Percentiles rank a stretch among this genome's conserved stretches.
Evolutionary conservation across 2,888 invertebrate genomes (phyloP).

Genomic region (Dermolepida albohirtum): DNA sequence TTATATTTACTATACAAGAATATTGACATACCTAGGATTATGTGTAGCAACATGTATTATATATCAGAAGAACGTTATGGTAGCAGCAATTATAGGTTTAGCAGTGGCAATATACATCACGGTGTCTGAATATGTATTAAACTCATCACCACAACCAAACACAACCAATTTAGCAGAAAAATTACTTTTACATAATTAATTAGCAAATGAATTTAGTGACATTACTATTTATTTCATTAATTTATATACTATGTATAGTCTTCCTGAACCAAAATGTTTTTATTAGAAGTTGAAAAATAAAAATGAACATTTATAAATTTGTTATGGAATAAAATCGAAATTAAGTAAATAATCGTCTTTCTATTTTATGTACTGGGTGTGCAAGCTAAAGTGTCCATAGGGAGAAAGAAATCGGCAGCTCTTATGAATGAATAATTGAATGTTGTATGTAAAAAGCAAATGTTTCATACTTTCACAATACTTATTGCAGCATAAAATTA

Average conservation of each 20-base stretch:
- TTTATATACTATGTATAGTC: constrained; percentile 17
- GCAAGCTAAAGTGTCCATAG: too few relatives aligned
- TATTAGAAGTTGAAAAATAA: not conserved
- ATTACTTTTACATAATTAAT: constrained; percentile 42
- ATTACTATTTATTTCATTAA: constrained; percentile 14
- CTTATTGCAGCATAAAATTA: too few relatives aligned
- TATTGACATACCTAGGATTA: constrained; percentile 86
- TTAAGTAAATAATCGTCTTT: too few relatives aligned
- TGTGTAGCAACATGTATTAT: constrained; percentile 88
- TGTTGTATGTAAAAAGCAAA: too few relatives aligned
- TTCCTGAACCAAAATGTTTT: constrained; percentile 12
- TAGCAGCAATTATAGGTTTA: constrained; percentile 83
- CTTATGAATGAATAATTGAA: too few relatives aligned
- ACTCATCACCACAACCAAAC: constrained; percentile 56
- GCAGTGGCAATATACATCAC: constrained; percentile 86
- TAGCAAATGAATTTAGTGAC: constrained; percentile 4
- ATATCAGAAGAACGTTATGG: constrained; percentile 80
- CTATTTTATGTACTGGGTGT: too few relatives aligned
- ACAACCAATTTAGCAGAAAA: constrained; percentile 56
- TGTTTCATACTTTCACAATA: too few relatives aligned
- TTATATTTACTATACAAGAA: constrained; percentile 75
- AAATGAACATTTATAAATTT: too few relatives aligned
- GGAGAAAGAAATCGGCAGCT: too few relatives aligned
- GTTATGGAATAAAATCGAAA: too few relatives aligned
- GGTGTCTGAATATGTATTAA: constrained; percentile 83